These are phyloP conservation scores for Thamnophis sirtalis DNA, from an alignment of 2,113 vertebrate genomes.

Conservation along the genomic window DNA sequence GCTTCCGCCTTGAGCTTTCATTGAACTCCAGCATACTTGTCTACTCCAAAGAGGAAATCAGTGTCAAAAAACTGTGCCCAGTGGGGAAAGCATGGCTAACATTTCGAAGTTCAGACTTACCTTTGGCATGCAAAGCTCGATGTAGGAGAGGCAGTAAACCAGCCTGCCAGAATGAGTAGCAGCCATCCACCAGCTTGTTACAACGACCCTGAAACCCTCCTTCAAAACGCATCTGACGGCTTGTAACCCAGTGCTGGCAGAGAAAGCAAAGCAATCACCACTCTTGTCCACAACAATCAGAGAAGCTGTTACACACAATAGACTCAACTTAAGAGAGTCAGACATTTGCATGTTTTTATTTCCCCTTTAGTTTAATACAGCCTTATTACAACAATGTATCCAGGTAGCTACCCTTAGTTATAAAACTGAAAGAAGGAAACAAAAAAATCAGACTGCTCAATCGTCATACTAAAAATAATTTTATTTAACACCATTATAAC, in stretches of 20 bases:
- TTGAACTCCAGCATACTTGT: not conserved
- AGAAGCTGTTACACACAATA: not conserved
- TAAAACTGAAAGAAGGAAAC: not conserved
- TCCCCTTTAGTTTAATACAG: not conserved
- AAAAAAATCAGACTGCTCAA: not conserved
- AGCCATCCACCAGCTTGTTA: conserved; percentile 97
- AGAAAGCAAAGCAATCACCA: not conserved
- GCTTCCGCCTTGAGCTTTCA: not conserved
- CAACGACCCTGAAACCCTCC: conserved; percentile 97
- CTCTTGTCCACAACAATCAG: fast-evolving
- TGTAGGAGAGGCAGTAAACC: conserved; percentile 91
- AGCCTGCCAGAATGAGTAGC: conserved; percentile 98
- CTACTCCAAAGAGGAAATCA: not conserved
- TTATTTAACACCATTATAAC: not conserved
- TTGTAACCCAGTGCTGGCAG: conserved; percentile 85
- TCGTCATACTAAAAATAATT: not conserved
- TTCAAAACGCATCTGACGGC: conserved; percentile 93
- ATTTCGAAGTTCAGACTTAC: conserved; percentile 61
- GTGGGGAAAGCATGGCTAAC: not conserved
- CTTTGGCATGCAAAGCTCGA: conserved; percentile 83
- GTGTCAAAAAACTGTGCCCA: not conserved
- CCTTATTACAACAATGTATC: not conserved
- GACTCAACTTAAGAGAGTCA: not conserved
- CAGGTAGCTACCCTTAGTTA: not conserved
- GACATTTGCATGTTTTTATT: not conserved